Base-by-base conservation (phyloP, 2,797 vertebrate genomes). In the Bryconaethiops microstoma region DNA sequence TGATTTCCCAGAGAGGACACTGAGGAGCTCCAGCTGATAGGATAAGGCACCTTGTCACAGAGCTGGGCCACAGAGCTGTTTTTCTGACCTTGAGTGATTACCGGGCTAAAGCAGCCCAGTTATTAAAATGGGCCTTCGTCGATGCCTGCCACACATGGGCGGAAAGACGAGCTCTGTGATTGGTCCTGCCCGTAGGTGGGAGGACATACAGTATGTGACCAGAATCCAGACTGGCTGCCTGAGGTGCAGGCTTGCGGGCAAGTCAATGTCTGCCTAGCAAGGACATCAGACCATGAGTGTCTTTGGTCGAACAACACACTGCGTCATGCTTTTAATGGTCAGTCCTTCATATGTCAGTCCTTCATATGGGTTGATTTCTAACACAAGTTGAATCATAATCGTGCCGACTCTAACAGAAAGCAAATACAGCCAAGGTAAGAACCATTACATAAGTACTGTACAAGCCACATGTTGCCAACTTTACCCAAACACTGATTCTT, bases 151-250 rank as follows among this genome's bases (percentile, higher is more conserved):
- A 81, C 63, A 57, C 50, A 81, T 75, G 62, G 77, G 78, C n/a
- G 85, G 48, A 77, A 75, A 85, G 82, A 88, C 85, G 21, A 85
- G 86, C 35, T 13, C 78, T 88, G 82, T 83, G 86, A 93, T 89
- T 87, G 87, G 89, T 79, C 82, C 84, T 87, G 85, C 16, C 55
- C 40, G 60, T 78, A 87, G 82, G 85, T 81, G 86, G 92, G 86
- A 87, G 90, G 82, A 84, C 25, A 63, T 21, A 80, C 64, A 35
- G 83, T 80, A 85, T 91, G 90, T 91, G 90, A 93, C 79, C 68
- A 77, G 90, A 89, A 88, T 91, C 86, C 85, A 90, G 89, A 92
- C 86, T 88, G 84, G 59, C 82, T 85, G 70, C 83, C 81, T 50
- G 64, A 71, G 67, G 79, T 81, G 79, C 69, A 81, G 52, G 23